Base-by-base conservation (phyloP, 2,113 vertebrate genomes). In the Antechinus stuartii region DNA sequence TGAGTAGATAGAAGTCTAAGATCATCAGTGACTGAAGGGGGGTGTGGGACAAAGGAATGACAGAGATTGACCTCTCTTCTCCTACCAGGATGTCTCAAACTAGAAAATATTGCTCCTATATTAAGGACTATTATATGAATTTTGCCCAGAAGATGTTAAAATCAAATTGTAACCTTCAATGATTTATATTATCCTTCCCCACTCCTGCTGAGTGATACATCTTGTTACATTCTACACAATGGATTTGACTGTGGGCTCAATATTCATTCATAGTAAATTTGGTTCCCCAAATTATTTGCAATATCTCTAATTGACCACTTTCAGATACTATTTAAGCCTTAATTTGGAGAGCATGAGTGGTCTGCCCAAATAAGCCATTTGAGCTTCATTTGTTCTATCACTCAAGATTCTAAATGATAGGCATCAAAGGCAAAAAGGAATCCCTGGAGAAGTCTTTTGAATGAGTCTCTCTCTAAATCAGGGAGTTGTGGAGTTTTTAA, bases 201-300 rank as follows among this genome's bases (percentile, higher is more conserved):
- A 56, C 90, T 56, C 90, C 93, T 42, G 90, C n/a, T 94, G 25
- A 96, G 96, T 84, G 55, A 92, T 76, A 93, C 54, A 76, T 90
- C 84, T 84, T 94, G 42, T 90, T 96, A 16, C 22, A 47, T 90
- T 89, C n/a, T 57, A 46, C 22, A 89, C 30, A 90, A 92, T 92
- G n/a, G 76, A n/a, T 92, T 95, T 49, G 93, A 94, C 30, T 56
- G 89, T 96, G 47, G 50, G 12, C 61, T 90, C 89, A 27, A 93
- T 94, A 35, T 92, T 94, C 54, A 93, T 10, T 90, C 54, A 97
- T 91, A 94, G 93, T 94, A 90, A 92, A n/a, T 95, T 97, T 96
- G 93, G 94, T 91, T 94, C 95, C 90, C 50, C 55, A 35, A 95
- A 50, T 96, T 94, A 96, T 95, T 97, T 95, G 10, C 52, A 94